phyloP scores from a whole-genome alignment of 2,888 invertebrate genomes.

The Deilephila elpenor region DNA sequence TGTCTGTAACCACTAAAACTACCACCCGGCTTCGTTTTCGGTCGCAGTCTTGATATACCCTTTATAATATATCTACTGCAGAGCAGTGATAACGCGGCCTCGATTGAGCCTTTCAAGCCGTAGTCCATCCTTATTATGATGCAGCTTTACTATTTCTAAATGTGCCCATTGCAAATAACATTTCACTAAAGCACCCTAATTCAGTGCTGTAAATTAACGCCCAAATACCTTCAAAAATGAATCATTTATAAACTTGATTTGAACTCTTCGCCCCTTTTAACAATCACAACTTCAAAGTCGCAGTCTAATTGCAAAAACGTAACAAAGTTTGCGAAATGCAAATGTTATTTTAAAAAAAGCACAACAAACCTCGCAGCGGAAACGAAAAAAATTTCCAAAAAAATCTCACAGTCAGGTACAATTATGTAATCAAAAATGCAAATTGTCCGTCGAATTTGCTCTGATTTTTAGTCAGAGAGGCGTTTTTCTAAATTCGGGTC shows the following conservation, averaged over 20 bases:
- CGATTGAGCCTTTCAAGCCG: too few relatives aligned
- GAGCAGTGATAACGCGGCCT: too few relatives aligned
- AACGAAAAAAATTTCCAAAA: conserved; percentile 1
- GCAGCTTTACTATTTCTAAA: too few relatives aligned
- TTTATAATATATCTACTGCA: too few relatives aligned
- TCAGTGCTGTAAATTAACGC: neutral
- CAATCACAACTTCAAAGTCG: conserved; percentile 4
- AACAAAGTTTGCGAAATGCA: conserved; percentile 38
- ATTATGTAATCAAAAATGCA: conserved; percentile 72
- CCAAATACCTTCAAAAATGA: neutral
- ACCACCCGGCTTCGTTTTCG: too few relatives aligned
- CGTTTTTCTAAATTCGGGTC: conserved; percentile 37
- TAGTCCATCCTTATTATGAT: too few relatives aligned
- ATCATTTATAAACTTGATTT: neutral
- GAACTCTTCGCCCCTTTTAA: neutral
- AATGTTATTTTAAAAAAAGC: conserved; percentile 14
- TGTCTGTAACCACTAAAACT: too few relatives aligned
- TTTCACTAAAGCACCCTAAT: neutral
- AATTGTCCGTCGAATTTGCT: conserved; percentile 59
- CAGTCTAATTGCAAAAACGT: conserved; percentile 31
- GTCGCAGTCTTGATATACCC: too few relatives aligned
- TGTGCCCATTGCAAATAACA: too few relatives aligned
- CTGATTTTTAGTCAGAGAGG: conserved; percentile 51
- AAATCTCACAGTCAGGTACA: conserved; percentile 6
- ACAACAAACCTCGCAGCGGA: conserved; percentile 13